A percentile compares a stretch with the other conserved stretches of the same genome.
phyloP scores from a whole-genome alignment of 2,113 vertebrate genomes.

The Sapajus apella region DNA sequence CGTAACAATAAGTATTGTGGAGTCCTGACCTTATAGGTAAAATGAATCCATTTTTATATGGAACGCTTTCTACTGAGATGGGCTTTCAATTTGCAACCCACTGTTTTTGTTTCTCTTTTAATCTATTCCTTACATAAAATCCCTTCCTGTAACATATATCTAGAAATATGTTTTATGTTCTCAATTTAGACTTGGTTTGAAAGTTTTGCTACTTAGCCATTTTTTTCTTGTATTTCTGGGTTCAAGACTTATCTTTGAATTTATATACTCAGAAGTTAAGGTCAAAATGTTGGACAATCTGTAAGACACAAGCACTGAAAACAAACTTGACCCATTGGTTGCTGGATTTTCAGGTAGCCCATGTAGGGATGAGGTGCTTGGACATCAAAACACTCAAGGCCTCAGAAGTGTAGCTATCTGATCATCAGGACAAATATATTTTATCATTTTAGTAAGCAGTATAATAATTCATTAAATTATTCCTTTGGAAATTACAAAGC shows the following conservation, averaged over 20 bases:
- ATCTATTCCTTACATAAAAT: not conserved
- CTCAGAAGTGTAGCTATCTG: not conserved
- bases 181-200: not conserved
- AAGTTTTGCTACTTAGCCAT: not conserved
- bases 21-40: not conserved
- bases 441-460: not conserved
- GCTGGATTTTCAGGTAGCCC: not conserved
- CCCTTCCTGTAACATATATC: not conserved
- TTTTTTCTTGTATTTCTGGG: not conserved
- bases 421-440: not conserved
- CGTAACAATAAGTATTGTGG: not conserved
- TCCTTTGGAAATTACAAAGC: not conserved
- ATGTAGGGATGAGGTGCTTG: not conserved
- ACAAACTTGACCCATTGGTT: not conserved
- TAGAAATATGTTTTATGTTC: not conserved
- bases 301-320: not conserved
- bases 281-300: not conserved
- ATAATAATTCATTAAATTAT: not conserved
- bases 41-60: not conserved
- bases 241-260: not conserved
- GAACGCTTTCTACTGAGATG: not conserved
- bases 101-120: not conserved
- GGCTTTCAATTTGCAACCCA: not conserved
- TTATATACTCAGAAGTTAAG: not conserved
- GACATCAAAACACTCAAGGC: not conserved